Conservation (phyloP, 2,113 vertebrate genomes). For the Clarias magur region DNA sequence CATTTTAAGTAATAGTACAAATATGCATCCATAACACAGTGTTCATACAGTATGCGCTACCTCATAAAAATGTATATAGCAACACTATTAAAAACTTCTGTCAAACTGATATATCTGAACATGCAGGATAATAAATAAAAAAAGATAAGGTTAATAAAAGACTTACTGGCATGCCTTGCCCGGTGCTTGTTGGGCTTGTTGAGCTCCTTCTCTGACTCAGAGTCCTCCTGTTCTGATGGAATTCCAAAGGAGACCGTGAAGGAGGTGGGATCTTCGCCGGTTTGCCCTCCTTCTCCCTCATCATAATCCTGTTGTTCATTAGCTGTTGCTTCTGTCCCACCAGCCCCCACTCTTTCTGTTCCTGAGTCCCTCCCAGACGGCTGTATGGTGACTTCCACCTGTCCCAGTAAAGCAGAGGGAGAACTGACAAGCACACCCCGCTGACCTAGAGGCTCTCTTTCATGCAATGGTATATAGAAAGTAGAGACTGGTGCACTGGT, state of each 20-base stretch:
- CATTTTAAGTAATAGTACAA: neutral
- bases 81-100: neutral
- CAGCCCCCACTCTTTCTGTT: constrained; percentile 65
- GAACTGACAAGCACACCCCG: constrained; percentile 67
- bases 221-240: constrained; percentile 81
- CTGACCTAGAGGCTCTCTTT: constrained; percentile 69
- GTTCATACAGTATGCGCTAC: neutral
- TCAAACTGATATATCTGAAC: neutral
- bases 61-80: neutral
- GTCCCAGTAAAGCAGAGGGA: constrained; percentile 55
- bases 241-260: constrained; percentile 85
- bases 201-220: constrained; percentile 78
- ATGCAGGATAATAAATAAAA: neutral
- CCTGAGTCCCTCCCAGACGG: constrained; percentile 64
- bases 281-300: constrained; percentile 81
- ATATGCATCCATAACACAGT: neutral
- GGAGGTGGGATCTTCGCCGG: constrained; percentile 80
- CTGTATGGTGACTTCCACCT: constrained; percentile 82
- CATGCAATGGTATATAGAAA: constrained; percentile 66
- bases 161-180: constrained; percentile 93
- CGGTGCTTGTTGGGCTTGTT: constrained; percentile 90
- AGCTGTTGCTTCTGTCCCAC: constrained; percentile 65
- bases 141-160: constrained; percentile 40
- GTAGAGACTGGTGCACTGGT: constrained; percentile 35
- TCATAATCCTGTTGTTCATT: constrained; percentile 79